A percentile compares a stretch with the other conserved stretches of the same genome.
Conservation (phyloP, 2,797 vertebrate genomes). For the Lemur catta region DNA sequence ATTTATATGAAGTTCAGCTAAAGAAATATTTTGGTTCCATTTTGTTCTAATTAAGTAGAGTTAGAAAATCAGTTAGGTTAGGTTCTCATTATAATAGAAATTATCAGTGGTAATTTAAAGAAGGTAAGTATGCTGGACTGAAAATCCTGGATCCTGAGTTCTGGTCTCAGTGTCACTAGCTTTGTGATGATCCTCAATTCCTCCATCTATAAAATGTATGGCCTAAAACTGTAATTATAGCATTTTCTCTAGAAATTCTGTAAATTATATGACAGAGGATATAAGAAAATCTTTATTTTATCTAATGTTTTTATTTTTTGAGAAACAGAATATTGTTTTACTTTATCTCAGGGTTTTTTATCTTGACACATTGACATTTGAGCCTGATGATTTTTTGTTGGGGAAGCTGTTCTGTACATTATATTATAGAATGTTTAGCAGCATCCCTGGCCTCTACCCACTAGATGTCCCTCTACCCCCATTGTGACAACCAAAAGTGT, state of each 20-base stretch:
- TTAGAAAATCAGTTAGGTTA: not conserved
- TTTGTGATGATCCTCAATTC: not conserved
- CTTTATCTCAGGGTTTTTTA: not conserved
- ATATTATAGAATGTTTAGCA: no score
- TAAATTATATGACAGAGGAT: not conserved
- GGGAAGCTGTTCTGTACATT: not conserved
- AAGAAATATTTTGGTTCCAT: not conserved
- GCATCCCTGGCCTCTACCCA: not conserved
- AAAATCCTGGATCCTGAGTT: not conserved
- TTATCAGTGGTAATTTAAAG: not conserved
- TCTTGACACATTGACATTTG: not conserved
- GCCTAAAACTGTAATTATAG: not conserved
- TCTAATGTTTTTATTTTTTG: not conserved
- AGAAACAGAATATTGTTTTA: not conserved
- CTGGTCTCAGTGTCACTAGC: not conserved
- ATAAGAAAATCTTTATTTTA: not conserved
- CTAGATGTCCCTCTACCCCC: not conserved
- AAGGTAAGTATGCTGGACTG: not conserved
- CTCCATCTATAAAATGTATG: not conserved
- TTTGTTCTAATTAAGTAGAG: constrained; percentile 2
- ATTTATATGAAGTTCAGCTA: not conserved
- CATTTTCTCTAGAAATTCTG: not conserved
- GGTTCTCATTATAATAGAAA: not conserved
- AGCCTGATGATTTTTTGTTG: not conserved
- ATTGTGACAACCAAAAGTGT: not conserved